These are phyloP conservation scores for Vombatus ursinus DNA, from an alignment of 2,113 vertebrate genomes.

Conservation along the genomic window DNA sequence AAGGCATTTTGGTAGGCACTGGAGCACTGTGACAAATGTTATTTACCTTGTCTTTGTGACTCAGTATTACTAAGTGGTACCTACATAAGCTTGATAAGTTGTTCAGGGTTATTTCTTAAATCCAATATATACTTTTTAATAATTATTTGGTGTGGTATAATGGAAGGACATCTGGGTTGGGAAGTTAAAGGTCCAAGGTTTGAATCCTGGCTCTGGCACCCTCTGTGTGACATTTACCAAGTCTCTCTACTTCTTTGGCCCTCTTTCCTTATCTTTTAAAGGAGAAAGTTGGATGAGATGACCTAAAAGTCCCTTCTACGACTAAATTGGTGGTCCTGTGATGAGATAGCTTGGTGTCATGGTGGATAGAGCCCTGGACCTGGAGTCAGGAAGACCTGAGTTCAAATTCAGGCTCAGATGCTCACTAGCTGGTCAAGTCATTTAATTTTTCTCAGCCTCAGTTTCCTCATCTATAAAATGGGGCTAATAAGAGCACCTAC, in stretches of 20 bases:
- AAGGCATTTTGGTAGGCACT: not conserved
- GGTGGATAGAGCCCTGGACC: not conserved
- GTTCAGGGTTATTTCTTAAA: not conserved
- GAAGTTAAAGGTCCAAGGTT: not conserved
- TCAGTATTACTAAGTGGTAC: not conserved
- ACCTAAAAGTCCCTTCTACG: not conserved
- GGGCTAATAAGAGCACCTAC: not conserved
- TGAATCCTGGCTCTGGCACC: not conserved
- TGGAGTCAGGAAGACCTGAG: not conserved
- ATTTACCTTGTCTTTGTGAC: not conserved
- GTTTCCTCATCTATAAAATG: not conserved
- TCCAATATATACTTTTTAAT: not conserved
- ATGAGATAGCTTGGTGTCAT: not conserved
- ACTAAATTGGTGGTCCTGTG: not conserved
- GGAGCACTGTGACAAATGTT: not conserved
- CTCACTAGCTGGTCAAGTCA: not conserved
- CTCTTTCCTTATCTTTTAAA: not conserved
- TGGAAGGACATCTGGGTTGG: not conserved
- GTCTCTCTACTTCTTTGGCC: not conserved
- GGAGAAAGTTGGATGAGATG: not conserved
- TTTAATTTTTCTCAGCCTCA: not conserved
- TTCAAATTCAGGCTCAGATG: not conserved
- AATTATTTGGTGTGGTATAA: not conserved
- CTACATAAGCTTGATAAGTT: constrained; percentile 14
- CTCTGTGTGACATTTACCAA: not conserved